phyloP scores from a whole-genome alignment of 2,888 invertebrate species.

The Neocrepidodera transversa region DNA sequence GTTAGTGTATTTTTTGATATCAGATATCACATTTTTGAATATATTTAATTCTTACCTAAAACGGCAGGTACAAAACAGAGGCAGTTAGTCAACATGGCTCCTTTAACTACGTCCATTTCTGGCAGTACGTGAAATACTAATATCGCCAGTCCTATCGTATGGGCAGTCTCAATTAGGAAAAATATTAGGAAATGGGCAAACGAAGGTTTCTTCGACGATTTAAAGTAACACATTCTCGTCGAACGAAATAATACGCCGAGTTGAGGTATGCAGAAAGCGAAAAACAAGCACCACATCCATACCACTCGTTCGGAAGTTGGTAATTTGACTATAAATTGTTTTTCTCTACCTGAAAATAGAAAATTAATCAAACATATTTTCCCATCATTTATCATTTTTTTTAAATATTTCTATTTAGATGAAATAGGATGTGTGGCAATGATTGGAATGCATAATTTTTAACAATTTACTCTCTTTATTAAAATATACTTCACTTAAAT shows the following conservation, averaged over 20 bases:
- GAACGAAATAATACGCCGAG: constrained; percentile 85
- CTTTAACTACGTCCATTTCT: constrained; percentile 91
- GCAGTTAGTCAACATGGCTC: constrained; percentile 95
- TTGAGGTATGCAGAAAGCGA: constrained; percentile 89
- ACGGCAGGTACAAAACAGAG: constrained; percentile 89
- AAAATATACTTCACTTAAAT: no score
- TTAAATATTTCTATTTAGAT: no score
- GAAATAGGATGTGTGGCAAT: no score
- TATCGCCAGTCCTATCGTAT: constrained; percentile 85
- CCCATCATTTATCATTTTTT: no score
- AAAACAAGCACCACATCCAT: constrained; percentile 92
- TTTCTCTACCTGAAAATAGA: constrained; percentile 76
- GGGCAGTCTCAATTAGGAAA: constrained; percentile 85
- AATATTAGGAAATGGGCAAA: constrained; percentile 72
- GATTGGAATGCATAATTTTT: no score
- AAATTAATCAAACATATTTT: no score
- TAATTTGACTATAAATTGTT: constrained; percentile 80
- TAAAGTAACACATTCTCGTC: constrained; percentile 88
- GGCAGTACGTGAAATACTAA: constrained; percentile 90
- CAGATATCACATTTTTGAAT: no score
- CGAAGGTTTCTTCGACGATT: constrained; percentile 80
- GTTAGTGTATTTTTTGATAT: no score
- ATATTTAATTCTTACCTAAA: constrained; percentile 62
- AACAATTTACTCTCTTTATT: no score
- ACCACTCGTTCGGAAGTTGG: constrained; percentile 87